Base-by-base conservation (phyloP, 2,113 vertebrate genomes). In the Dipodomys spectabilis region DNA sequence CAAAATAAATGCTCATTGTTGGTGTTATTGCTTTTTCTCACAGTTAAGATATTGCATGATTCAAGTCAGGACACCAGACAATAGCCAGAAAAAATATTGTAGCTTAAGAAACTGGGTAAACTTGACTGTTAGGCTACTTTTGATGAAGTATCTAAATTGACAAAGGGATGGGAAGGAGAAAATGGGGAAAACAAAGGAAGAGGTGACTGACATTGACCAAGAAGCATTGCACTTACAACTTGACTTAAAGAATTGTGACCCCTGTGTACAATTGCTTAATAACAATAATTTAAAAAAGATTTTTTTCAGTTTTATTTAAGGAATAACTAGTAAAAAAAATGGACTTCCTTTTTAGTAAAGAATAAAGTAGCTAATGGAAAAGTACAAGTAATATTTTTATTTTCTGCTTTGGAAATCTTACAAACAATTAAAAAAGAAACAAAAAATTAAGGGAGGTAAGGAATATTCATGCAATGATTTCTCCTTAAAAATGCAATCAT, bases 401-500 rank as follows among this genome's bases (percentile, higher is more conserved):
- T 74, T 74, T 88, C 28, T 93, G 25, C 49, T 92, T 78, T 69
- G 19, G 39, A 90, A 80, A 86, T 4, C 8, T 32, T 77, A 10
- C 27, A 5, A 39, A 80, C 13, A 22, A 15, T 0, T 4, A 3
- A 19, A 25, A 32, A 22, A 28, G 30, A 2, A 20, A 57, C 6
- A 1, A 32, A 78, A 2, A 22, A 15, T 69, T 5, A 12, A 0
- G 20, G 39, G n/a, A 67, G 87, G 22, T 3, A 32, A 68, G 28
- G 78, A 32, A 82, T 32, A 73, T 5, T 25, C 11, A 19, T 62
- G 6, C 72, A 93, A 92, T 90, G 84, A 82, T 82, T 90, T 13
- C 86, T 75, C 22, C 53, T 88, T 75, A 69, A 96, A 85, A 88
- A 94, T 77, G 0, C 2, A 44, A 90, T 91, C 67, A 90, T 82